A percentile compares a stretch with the other conserved stretches of the same genome.
These are phyloP conservation scores for Halcyon senegalensis DNA, from an alignment of 2,113 vertebrate species.

Conservation along the genomic window DNA sequence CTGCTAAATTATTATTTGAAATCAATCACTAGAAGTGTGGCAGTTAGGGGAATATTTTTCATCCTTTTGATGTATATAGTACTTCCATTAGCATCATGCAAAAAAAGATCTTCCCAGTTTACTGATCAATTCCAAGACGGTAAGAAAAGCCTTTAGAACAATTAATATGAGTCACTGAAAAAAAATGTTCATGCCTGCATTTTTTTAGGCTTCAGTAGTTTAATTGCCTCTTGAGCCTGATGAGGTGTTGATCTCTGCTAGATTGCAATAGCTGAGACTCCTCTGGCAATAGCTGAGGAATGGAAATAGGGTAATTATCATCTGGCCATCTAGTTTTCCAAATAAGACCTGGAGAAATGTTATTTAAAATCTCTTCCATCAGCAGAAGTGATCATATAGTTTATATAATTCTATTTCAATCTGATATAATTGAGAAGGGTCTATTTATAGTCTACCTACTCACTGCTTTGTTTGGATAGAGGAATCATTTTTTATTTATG, in stretches of 20 bases:
- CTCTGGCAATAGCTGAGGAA: not conserved
- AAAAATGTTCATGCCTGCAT: not conserved
- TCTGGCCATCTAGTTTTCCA: constrained; percentile 13
- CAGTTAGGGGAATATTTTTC: not conserved
- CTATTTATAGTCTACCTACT: not conserved
- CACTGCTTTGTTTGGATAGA: not conserved
- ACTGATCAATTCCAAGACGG: not conserved
- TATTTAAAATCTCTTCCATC: not conserved
- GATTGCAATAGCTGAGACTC: not conserved
- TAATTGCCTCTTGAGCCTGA: constrained; percentile 5
- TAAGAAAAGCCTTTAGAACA: not conserved
- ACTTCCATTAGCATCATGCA: not conserved
- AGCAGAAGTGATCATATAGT: not conserved
- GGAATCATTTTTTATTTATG: not conserved
- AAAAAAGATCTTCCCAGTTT: not conserved
- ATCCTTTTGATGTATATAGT: not conserved
- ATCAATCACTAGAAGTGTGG: not conserved
- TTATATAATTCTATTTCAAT: not conserved
- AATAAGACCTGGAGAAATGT: not conserved
- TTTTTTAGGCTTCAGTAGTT: not conserved
- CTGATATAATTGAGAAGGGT: not conserved
- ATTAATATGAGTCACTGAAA: not conserved
- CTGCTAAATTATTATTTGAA: not conserved
- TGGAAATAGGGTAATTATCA: not conserved
- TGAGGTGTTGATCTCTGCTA: constrained; percentile 13